Base-by-base conservation (phyloP, 1,140 invertebrate species). In the Drosophila yakuba region DNA sequence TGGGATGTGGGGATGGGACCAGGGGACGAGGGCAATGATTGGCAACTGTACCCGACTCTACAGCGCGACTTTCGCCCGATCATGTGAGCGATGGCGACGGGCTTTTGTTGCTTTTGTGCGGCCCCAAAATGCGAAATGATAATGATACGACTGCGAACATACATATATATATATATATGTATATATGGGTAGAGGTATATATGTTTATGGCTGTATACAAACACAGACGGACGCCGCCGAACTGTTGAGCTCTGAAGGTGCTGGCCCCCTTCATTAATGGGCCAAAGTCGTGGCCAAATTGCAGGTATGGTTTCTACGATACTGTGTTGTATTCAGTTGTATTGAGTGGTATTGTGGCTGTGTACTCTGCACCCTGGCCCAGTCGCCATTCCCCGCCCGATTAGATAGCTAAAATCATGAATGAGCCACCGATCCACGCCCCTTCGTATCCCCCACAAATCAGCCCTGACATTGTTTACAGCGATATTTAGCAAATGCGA, bases 371-470 rank as follows among this genome's bases (percentile, higher is more conserved):
- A 78, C 80, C 73, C 52, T 36, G 51, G 23, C 36, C 58, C 35
- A n/a, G 38, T 51, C 28, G 47, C 43, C 43, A 23, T 45, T 45
- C 17, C 2, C 47, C 47, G 7, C 12, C 4, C 39, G 81, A 88
- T 88, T 67, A 89, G 84, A 88, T 88, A 83, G 79, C 72, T 59
- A 64, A 88, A 83, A 66, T 66, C 56, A 89, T 88, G 83, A 88
- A 88, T 88, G 83, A 74, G 58, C 32, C 51, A 71, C 48, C 54
- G 6, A 39, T 2, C 12, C 17, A 15, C 32, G 36, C 57, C 52
- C 51, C 45, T 11, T 39, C 11, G 25, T 32, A 38, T 23, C 6
- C 48, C 47, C 28, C 48, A 12, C 4, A 11, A 25, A 17, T 15
- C 17, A 73, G 48, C 83, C 83, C 51, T 83, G 84, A 83, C 84